A percentile compares a stretch with the other conserved stretches of the same genome.
phyloP scores from a whole-genome alignment of 2,888 invertebrate species.

The Slavum lentiscoides region DNA sequence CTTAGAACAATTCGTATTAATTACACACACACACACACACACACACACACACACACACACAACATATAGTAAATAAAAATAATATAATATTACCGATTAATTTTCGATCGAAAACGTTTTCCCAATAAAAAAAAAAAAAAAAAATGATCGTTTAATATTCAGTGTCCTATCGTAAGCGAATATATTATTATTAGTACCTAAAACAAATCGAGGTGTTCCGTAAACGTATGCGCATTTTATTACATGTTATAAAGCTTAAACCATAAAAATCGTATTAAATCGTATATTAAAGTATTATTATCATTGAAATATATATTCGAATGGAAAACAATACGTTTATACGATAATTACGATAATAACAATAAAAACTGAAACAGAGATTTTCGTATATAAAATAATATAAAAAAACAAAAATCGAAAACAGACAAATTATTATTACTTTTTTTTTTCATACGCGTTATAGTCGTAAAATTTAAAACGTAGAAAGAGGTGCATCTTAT shows the following conservation, averaged over 20 bases:
- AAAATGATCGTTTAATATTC: no score
- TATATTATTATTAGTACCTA: no score
- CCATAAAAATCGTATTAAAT: slow-evolving; percentile 35
- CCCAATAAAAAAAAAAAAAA: no score
- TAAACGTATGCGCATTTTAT: neutral
- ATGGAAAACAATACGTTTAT: slow-evolving; percentile 13
- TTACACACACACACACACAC: no score
- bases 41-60: no score
- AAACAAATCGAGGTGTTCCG: neutral
- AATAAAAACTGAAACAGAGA: neutral
- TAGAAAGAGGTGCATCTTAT: slow-evolving; percentile 20
- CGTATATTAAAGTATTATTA: neutral
- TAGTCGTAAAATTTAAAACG: slow-evolving; percentile 35
- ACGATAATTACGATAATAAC: neutral
- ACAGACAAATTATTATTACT: slow-evolving; percentile 31
- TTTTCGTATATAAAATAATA: slow-evolving; percentile 28
- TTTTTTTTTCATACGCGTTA: neutral
- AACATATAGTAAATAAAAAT: no score
- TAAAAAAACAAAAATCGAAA: slow-evolving; percentile 23
- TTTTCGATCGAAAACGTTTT: no score
- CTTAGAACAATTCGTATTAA: no score
- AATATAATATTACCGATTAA: no score
- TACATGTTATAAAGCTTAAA: neutral
- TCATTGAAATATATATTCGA: neutral
- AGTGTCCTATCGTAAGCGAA: no score